Evolutionary conservation across 1,140 invertebrate species (phyloP).

Genomic region (Cydia pomonella): DNA sequence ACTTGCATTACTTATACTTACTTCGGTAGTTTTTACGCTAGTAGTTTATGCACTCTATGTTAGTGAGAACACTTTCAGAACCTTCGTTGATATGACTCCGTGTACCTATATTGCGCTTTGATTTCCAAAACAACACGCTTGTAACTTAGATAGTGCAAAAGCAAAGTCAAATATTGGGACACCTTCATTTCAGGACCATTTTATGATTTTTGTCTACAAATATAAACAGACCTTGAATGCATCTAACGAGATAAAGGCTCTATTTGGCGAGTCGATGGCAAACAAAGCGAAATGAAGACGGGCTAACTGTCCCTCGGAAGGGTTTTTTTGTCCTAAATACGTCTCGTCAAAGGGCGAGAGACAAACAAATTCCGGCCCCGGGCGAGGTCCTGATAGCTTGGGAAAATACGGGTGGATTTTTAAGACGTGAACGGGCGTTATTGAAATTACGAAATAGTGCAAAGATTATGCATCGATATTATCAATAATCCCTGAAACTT

Average conservation of each 20-base stretch:
- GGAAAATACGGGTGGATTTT: slow-evolving; percentile 34
- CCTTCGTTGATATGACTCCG: no score
- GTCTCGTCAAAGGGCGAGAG: slow-evolving; percentile 51
- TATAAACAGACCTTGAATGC: slow-evolving; percentile 1
- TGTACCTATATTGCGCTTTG: no score
- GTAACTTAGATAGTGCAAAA: neutral
- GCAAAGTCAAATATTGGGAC: neutral
- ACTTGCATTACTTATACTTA: no score
- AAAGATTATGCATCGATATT: no score
- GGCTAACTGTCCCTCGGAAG: slow-evolving; percentile 42
- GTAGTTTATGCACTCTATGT: no score
- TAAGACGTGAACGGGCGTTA: neutral
- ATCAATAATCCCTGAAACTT: no score
- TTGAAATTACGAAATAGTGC: neutral
- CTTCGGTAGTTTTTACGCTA: no score
- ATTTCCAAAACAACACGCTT: neutral
- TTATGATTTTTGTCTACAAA: neutral
- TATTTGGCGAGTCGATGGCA: slow-evolving; percentile 39
- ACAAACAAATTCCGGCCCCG: slow-evolving; percentile 54
- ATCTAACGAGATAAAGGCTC: slow-evolving; percentile 32
- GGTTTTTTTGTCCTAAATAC: slow-evolving; percentile 56
- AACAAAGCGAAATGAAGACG: slow-evolving; percentile 52
- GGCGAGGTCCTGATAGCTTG: slow-evolving; percentile 38
- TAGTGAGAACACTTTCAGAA: no score
- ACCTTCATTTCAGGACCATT: neutral